Base-by-base conservation (phyloP, 2,888 invertebrate genomes). In the Tiliacea citrago region DNA sequence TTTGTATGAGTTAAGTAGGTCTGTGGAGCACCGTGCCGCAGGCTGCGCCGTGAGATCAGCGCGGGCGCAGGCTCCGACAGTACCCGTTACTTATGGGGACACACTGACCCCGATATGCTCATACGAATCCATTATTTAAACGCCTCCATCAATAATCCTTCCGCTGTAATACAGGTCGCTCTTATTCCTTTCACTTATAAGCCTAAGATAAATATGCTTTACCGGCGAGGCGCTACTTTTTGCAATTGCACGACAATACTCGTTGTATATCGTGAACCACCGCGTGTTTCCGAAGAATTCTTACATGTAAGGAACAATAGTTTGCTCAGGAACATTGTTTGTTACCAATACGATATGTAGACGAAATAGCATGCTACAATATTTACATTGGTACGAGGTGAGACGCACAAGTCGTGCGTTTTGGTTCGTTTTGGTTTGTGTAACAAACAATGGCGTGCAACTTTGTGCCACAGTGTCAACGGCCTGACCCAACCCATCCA, bases 91-190 rank as follows among this genome's bases (percentile, higher is more conserved):
- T 92, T 89, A 91, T 88, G 84, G 84, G 90, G 91, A 91, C 95
- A 95, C 83, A 94, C 93, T 96, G 93, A 95, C 96, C 95, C 87
- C 94, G 93, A 93, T 95, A 91, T 90, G 89, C 87, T 86, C 87
- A 87, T 90, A 86, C 89, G 82, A 90, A 91, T 90, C 91, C 88
- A 90, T 90, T 87, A 88, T 87, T 88, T 87, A 88, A 89, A 88
- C 84, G 82, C 88, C 87, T 88, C 87, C 83, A 89, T 87, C 78
- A 82, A 86, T 81, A 86, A 83, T 88, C 86, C 81, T 81, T 71
- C 76, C 77, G 73, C 66, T 66, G 72, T 71, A 62, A 62, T 62
- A 73, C 83, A 68, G 65, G 76, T 72, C 77, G 73, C 73, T 88
- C 77, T 84, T 77, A 67, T 86, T 88, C 69, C 71, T 88, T 86